Percentiles rank a stretch among this genome's conserved stretches.
These are phyloP conservation scores for Lathamus discolor DNA, from an alignment of 2,113 vertebrate genomes.

Conservation along the genomic window DNA sequence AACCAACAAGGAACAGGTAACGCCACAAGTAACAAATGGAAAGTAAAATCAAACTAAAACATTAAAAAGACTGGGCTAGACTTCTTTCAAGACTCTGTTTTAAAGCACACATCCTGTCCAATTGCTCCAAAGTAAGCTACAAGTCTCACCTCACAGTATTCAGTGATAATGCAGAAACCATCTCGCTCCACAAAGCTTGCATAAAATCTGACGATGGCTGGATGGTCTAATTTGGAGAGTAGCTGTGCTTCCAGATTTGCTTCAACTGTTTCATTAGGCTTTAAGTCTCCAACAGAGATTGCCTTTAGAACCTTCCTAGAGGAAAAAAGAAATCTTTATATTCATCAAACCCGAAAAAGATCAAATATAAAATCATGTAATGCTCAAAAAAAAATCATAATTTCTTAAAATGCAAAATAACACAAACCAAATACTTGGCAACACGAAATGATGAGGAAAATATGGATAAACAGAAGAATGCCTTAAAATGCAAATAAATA, in stretches of 20 bases:
- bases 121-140: neutral
- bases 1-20: neutral
- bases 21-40: neutral
- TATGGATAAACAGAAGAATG: neutral
- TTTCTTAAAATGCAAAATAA: neutral
- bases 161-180: slow-evolving; percentile 86
- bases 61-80: neutral
- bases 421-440: neutral
- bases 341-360: neutral
- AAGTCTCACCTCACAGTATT: slow-evolving; percentile 86
- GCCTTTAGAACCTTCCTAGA: slow-evolving; percentile 86
- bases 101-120: neutral
- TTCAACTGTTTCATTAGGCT: slow-evolving; percentile 83
- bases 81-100: neutral
- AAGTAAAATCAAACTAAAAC: neutral
- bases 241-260: slow-evolving; percentile 85
- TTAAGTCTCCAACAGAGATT: slow-evolving; percentile 81
- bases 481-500: neutral
- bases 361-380: neutral
- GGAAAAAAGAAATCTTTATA: neutral
- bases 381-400: neutral
- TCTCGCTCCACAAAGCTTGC: slow-evolving; percentile 83
- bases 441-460: neutral
- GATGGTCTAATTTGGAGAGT: slow-evolving; percentile 84
- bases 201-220: slow-evolving; percentile 85